Percentiles rank a stretch among this genome's conserved stretches.
phyloP scores from a whole-genome alignment of 2,888 invertebrate genomes.

The Microplitis manilae region DNA sequence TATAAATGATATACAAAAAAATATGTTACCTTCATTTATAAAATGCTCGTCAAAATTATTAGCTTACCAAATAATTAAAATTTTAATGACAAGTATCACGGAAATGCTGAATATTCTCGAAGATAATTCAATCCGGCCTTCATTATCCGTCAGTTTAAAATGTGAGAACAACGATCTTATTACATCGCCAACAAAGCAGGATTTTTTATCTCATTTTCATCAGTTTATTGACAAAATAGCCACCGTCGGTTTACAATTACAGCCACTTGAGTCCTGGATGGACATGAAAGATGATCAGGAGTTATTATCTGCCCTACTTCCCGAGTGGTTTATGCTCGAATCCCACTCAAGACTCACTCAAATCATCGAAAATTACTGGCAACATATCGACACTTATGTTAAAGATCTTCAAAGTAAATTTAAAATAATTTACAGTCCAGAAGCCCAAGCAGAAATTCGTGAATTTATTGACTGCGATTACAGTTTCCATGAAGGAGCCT shows the following conservation, averaged over 20 bases:
- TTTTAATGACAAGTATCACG: conserved; percentile 58
- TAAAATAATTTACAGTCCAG: conserved; percentile 74
- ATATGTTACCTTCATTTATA: conserved; percentile 53
- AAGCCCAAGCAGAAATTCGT: conserved; percentile 72
- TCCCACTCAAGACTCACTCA: conserved; percentile 73
- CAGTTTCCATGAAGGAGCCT: conserved; percentile 64
- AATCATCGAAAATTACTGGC: conserved; percentile 74
- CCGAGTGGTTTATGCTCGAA: conserved; percentile 68
- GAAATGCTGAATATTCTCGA: conserved; percentile 55
- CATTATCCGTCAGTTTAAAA: conserved; percentile 56
- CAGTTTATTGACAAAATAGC: conserved; percentile 60
- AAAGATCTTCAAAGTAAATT: conserved; percentile 74
- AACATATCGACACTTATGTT: conserved; percentile 76
- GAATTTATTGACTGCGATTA: conserved; percentile 73
- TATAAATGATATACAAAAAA: conserved; percentile 53
- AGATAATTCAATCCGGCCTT: conserved; percentile 54
- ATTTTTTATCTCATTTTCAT: conserved; percentile 57
- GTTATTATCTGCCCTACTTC: conserved; percentile 53
- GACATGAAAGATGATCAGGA: conserved; percentile 54
- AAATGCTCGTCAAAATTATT: conserved; percentile 57
- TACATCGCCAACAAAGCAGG: conserved; percentile 54
- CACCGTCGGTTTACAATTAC: conserved; percentile 56
- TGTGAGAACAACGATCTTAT: conserved; percentile 58
- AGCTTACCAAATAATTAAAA: conserved; percentile 57
- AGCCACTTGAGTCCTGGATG: conserved; percentile 63